Evolutionary conservation across 35 echinoderm and acorn worm species (phyloP), one percentile per base, ranked within the genome.

Genomic region (Ophiothrix spiculata): DNA sequence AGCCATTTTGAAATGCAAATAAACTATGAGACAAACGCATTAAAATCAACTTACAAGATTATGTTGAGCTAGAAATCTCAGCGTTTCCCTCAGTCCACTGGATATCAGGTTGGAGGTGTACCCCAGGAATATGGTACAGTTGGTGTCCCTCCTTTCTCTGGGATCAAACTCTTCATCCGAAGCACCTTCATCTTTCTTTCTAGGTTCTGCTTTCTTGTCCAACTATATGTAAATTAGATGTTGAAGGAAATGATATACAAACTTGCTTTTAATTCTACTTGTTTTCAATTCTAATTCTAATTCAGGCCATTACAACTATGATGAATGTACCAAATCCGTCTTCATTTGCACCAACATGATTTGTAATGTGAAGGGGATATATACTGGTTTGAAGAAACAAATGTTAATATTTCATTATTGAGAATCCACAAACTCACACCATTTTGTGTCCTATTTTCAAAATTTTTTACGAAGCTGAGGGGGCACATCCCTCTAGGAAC

Each of bases 91-190:
- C 10, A 98, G 80, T 14, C 95, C 95, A 2, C 92, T 91, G 33
- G 95, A 98, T 41, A 98, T 98, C 2, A 98, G 79, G 39, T 98
- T 98, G 19, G 95, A 98, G 1, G 95, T 98, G 56, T 91, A 91
- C 1, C 95, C 95, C 38, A 98, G 86, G 33, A 98, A 98, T 33
- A 98, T 98, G 80, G 95, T 98, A 35, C 95, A 98, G 78, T 94
- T 98, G 17, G 95, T 91, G 38, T 94, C 87, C 4, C 75, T 83
- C 17, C 95, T 42, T 33, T 90, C 85, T 15, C 83, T 82, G 1
- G 95, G 95, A 63, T 98, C 94, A 1, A 91, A 39, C 29, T 91
- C 87, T 41, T 89, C 85, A 69, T 89, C 85, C 31, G 76, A 77
- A 12, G 29, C 37, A 3, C 82, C 85, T 38, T 94, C 90, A 33